Percentiles rank a stretch among this genome's conserved stretches.
Evolutionary conservation across 2,888 invertebrate species (phyloP).

Genomic region (Lacanobia oleracea): DNA sequence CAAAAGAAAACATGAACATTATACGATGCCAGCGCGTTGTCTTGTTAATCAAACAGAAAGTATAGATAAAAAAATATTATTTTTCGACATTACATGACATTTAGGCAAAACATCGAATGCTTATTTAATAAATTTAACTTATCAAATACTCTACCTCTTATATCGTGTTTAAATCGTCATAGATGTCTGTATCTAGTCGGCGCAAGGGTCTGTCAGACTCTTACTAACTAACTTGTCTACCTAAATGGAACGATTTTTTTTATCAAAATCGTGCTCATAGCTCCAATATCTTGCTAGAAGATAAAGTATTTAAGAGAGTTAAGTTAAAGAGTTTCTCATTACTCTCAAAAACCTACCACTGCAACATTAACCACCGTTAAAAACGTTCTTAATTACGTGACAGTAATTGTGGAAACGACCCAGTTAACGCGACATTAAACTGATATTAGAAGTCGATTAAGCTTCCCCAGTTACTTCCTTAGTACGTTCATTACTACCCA

Average conservation of each 20-base stretch:
- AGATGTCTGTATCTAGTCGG: no score
- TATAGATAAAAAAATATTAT: neutral
- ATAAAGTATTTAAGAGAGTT: no score
- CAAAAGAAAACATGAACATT: neutral
- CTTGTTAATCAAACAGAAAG: slow-evolving; percentile 1
- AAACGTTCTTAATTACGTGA: slow-evolving; percentile 52
- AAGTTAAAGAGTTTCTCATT: neutral
- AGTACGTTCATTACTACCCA: slow-evolving; percentile 45
- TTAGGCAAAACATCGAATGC: no score
- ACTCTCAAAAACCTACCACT: slow-evolving; percentile 8
- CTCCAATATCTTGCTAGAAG: no score
- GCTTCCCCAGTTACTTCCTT: slow-evolving; percentile 42
- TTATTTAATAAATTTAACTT: no score
- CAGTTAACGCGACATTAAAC: slow-evolving; percentile 59
- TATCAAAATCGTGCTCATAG: no score
- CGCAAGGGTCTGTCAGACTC: no score
- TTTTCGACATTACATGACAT: no score
- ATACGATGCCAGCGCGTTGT: neutral
- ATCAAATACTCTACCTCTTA: no score
- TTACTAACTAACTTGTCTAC: no score
- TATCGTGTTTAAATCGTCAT: no score
- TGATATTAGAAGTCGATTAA: slow-evolving; percentile 59
- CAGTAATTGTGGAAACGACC: slow-evolving; percentile 56
- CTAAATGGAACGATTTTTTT: no score
- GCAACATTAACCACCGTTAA: slow-evolving; percentile 24